Evolutionary conservation across 2,797 vertebrate species (phyloP), one percentile per base, ranked within the genome.

Genomic region (Limnodromus scolopaceus): DNA sequence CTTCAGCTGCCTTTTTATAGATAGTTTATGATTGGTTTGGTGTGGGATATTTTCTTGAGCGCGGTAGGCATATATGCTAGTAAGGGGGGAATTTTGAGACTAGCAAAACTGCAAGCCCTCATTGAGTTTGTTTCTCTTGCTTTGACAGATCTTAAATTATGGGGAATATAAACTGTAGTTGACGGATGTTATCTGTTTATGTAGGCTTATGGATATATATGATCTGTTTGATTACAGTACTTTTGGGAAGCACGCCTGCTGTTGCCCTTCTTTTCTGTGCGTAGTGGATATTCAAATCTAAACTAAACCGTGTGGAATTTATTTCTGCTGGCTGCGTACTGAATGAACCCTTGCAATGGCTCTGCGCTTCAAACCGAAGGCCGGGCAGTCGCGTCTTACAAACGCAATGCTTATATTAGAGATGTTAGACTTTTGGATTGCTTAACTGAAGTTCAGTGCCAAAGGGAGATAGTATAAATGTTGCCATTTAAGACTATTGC

Each of bases 101-200:
- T 58, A 32, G 46, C 46, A 55, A 71, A 91, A 80, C 66, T 66
- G 28, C 63, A 55, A 19, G 55, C 34, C 70, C 39, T 83, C 24
- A 20, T 20, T 48, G 49, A 34, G 28, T 95, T 93, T 94, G 58
- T 94, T 95, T 93, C 64, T 83, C 2, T 89, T 89, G 78, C 78
- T 48, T 93, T 71, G 91, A 77, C 81, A 95, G 78, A 74, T 92
- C 84, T 82, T 81, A 64, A 87, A 57, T 71, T 74, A 61, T 0
- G 1, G 32, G 79, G 68, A 93, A 57, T 83, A 85, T 70, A 89
- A 71, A 71, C 71, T 70, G 28, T 53, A 39, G 66, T 36, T 86
- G 89, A 91, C 48, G 82, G 87, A 84, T 91, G 74, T 89, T 96
- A 58, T 57, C 65, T 94, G 77, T 90, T 95, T 92, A 51, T 36